phyloP scores from a whole-genome alignment of 2,888 invertebrate genomes.

The Pinctada fucata region DNA sequence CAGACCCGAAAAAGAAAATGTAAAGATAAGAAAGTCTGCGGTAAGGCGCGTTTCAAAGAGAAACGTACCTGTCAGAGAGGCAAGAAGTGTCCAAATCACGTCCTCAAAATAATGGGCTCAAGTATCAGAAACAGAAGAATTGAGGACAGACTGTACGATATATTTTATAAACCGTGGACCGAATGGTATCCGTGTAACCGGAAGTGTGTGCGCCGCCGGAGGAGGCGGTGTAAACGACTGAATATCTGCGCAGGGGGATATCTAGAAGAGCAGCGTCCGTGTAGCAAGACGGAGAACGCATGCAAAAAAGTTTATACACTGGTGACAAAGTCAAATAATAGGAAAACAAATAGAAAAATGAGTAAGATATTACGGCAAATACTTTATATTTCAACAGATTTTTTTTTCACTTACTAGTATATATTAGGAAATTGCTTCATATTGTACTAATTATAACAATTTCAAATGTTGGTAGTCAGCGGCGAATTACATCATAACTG shows the following conservation, averaged over 20 bases:
- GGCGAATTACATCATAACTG: too few relatives aligned
- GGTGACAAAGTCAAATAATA: conserved; percentile 11
- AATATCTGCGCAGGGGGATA: conserved; percentile 87
- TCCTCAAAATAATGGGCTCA: conserved; percentile 54
- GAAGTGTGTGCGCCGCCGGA: conserved; percentile 87
- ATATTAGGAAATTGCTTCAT: too few relatives aligned
- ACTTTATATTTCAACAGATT: too few relatives aligned
- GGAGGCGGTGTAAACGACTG: conserved; percentile 85
- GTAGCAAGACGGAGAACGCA: conserved; percentile 88
- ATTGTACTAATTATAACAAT: too few relatives aligned
- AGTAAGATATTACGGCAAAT: too few relatives aligned
- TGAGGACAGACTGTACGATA: conserved; percentile 68
- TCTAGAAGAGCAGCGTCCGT: conserved; percentile 90
- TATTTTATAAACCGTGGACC: conserved; percentile 82
- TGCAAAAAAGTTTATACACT: conserved; percentile 81
- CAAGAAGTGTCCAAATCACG: conserved; percentile 50
- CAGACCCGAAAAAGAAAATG: conserved; percentile 72
- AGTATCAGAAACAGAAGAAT: conserved; percentile 59
- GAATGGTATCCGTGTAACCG: conserved; percentile 89
- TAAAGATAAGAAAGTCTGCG: conserved; percentile 61
- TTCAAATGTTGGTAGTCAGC: too few relatives aligned
- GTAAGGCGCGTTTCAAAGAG: conserved; percentile 69
- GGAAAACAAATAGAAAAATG: not conserved
- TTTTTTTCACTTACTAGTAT: too few relatives aligned
- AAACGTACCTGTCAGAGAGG: conserved; percentile 65